Evolutionary conservation across 2,113 vertebrate species (phyloP), one percentile per base, ranked within the genome.

Genomic region (Podarcis cretensis): DNA sequence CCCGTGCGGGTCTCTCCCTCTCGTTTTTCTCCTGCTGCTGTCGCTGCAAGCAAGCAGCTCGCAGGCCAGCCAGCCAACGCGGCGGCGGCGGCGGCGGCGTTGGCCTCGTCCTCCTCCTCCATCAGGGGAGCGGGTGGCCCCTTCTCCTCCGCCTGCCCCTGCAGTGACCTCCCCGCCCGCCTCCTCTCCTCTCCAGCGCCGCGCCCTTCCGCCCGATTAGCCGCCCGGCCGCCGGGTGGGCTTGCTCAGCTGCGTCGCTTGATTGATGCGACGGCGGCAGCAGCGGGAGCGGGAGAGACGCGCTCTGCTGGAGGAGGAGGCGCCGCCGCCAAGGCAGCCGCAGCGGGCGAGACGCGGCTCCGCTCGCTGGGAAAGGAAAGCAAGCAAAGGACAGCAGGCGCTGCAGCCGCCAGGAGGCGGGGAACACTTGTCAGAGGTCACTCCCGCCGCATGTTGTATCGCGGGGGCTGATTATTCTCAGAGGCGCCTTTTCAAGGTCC

Each of bases 321-420:
- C 40, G 68, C 20, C 14, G 43, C 95, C 94, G 96, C 96, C 96
- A 93, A 94, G 90, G 95, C 93, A 30, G 94, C 32, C 18, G 18
- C 13, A 7, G 9, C 12, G 37, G 74, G 35, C n/a, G 57, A 43
- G 79, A 76, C 74, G 82, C 32, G 7, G 85, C 78, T 3, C 21
- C 12, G 21, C 63, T 23, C 23, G 16, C 23, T 25, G 37, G 65
- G 66, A 21, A 68, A 25, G 75, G 18, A 25, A 40, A 40, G 75
- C 35, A 54, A 54, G 48, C 48, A 54, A 54, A 54, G 10, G 48
- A 12, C 48, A 54, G 48, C 48, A 3, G 48, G 48, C 48, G 48
- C 48, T 54, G 48, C 48, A 54, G 48, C 48, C 48, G 48, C 9
- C 48, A 54, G 48, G 48, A 54, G 48, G 48, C 48, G 48, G 48